phyloP scores from a whole-genome alignment of 2,113 vertebrate species.

The Hippocampus barbouri region DNA sequence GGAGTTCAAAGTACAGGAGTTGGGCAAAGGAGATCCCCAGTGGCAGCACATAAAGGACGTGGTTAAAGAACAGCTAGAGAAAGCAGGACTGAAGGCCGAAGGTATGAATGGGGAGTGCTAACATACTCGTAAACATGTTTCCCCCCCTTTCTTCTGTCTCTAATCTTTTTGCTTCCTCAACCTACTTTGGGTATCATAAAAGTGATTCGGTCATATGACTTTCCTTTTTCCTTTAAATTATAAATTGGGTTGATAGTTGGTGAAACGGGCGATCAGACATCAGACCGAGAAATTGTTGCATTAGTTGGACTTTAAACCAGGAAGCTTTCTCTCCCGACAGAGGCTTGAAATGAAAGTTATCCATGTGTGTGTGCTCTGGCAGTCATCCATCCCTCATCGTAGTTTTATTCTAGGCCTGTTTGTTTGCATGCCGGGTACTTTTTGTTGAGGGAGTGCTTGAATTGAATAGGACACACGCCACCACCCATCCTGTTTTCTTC shows the following conservation, averaged over 20 bases:
- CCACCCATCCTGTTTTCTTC: neutral
- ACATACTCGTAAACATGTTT: slow-evolving; percentile 16
- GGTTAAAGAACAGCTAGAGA: slow-evolving; percentile 93
- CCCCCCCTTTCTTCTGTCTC: slow-evolving; percentile 39
- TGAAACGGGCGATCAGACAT: neutral
- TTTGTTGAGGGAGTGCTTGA: neutral
- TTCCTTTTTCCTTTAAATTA: neutral
- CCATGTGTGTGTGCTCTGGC: slow-evolving; percentile 31
- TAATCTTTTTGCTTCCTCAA: slow-evolving; percentile 25
- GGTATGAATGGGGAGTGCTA: slow-evolving; percentile 71
- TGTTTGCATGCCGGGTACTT: neutral
- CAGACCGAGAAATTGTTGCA: neutral
- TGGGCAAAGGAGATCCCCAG: slow-evolving; percentile 83
- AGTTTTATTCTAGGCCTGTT: neutral
- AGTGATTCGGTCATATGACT: neutral
- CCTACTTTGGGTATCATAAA: slow-evolving; percentile 15
- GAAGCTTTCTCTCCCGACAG: neutral
- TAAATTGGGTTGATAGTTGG: neutral
- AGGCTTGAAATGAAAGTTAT: slow-evolving; percentile 14
- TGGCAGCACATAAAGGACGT: slow-evolving; percentile 90
- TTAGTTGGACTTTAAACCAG: neutral
- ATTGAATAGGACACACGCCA: neutral
- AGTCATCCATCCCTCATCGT: slow-evolving; percentile 31
- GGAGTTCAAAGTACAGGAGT: slow-evolving; percentile 83
- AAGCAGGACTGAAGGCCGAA: slow-evolving; percentile 91